Evolutionary conservation across 1,140 invertebrate genomes (phyloP).

Genomic region (Berghia stephanieae): DNA sequence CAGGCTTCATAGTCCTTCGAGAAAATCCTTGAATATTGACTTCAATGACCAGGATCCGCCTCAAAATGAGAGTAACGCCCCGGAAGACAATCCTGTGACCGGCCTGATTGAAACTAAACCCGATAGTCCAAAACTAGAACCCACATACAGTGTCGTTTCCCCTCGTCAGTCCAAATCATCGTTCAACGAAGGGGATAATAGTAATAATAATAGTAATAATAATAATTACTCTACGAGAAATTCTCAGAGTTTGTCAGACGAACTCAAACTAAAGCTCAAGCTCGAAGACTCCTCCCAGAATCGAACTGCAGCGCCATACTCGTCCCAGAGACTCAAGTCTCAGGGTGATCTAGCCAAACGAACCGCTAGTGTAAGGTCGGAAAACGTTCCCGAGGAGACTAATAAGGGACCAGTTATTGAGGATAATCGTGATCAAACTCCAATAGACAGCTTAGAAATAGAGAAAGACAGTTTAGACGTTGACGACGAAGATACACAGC

Average conservation of each 20-base stretch:
- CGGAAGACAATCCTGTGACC: background rate
- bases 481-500: too few relatives aligned
- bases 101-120: background rate
- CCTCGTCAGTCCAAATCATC: background rate
- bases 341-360: background rate
- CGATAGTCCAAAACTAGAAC: background rate
- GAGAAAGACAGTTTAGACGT: slow-evolving; percentile 25
- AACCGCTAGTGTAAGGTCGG: background rate
- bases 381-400: too few relatives aligned
- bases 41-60: background rate
- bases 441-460: slow-evolving; percentile 27
- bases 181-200: too few relatives aligned
- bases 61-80: background rate
- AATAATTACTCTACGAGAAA: too few relatives aligned
- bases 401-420: too few relatives aligned
- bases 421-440: too few relatives aligned
- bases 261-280: background rate
- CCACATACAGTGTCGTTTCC: background rate
- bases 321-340: slow-evolving; percentile 27
- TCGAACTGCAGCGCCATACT: background rate
- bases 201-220: too few relatives aligned
- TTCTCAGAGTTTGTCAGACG: background rate
- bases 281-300: background rate
- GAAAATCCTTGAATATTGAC: slow-evolving; percentile 10
- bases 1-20: slow-evolving; percentile 2